phyloP scores from a whole-genome alignment of 2,113 vertebrate genomes.

The Xiphophorus maculatus region DNA sequence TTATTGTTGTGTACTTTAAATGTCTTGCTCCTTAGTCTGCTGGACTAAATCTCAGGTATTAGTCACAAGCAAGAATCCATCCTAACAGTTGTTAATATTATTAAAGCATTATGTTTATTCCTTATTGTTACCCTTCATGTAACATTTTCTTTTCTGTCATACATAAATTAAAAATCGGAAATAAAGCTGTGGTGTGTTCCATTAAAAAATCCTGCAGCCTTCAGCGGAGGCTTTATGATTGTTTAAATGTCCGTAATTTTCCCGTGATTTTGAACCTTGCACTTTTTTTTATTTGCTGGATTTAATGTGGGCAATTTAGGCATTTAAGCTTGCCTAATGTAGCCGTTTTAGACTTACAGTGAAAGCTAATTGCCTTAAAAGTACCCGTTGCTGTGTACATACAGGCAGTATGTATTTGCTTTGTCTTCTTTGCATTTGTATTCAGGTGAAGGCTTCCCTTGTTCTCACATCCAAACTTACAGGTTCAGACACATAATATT shows the following conservation, averaged over 20 bases:
- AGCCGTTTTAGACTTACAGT: slow-evolving; percentile 49
- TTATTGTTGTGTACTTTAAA: slow-evolving; percentile 27
- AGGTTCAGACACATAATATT: background rate
- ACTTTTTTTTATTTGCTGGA: slow-evolving; percentile 44
- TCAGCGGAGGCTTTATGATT: slow-evolving; percentile 36
- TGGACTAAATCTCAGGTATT: slow-evolving; percentile 25
- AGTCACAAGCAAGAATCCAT: slow-evolving; percentile 18
- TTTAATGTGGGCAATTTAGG: slow-evolving; percentile 68
- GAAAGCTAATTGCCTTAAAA: slow-evolving; percentile 57
- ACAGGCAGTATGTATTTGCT: slow-evolving; percentile 36
- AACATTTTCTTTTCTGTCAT: slow-evolving; percentile 11
- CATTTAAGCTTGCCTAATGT: slow-evolving; percentile 65
- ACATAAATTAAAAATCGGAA: slow-evolving; percentile 7
- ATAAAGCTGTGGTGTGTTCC: slow-evolving; percentile 1
- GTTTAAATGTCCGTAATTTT: slow-evolving; percentile 33
- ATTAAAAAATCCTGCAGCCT: background rate
- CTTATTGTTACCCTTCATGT: slow-evolving; percentile 7
- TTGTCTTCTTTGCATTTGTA: slow-evolving; percentile 20
- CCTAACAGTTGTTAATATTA: background rate
- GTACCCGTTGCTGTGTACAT: slow-evolving; percentile 47
- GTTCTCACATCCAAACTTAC: background rate
- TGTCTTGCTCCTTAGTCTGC: slow-evolving; percentile 14
- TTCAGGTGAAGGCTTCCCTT: background rate
- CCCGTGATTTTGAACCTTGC: slow-evolving; percentile 54
- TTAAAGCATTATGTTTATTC: background rate